phyloP scores from a whole-genome alignment of 2,797 vertebrate genomes.

The Erpetoichthys calabaricus region DNA sequence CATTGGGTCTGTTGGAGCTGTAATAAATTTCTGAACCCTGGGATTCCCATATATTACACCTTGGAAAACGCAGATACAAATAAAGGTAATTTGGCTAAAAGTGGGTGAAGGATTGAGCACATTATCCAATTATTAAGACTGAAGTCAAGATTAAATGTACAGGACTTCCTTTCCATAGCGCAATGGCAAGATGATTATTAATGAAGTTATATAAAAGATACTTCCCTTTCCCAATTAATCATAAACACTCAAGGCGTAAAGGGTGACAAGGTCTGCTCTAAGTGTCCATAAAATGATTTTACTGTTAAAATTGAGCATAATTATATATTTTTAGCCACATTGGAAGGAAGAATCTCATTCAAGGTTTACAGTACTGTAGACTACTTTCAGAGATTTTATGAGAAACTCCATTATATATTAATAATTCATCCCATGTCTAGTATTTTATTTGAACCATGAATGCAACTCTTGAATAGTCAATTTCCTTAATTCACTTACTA shows the following conservation, averaged over 20 bases:
- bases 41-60: conserved; percentile 52
- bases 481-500: conserved; percentile 52
- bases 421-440: not conserved
- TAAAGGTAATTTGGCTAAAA: conserved; percentile 72
- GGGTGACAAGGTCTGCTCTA: no score
- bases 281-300: no score
- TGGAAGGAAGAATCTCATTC: no score
- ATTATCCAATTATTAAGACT: conserved; percentile 62
- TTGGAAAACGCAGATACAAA: conserved; percentile 59
- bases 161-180: conserved; percentile 62
- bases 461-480: conserved; percentile 59
- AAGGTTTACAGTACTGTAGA: not conserved
- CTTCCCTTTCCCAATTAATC: conserved; percentile 60
- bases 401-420: conserved; percentile 23
- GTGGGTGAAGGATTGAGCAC: conserved; percentile 65
- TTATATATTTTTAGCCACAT: no score
- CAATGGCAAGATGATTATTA: conserved; percentile 54
- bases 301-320: no score
- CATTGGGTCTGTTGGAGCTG: conserved; percentile 22
- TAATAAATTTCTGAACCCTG: conserved; percentile 42
- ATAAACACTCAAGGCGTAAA: conserved; percentile 36
- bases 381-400: conserved; percentile 1
- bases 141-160: conserved; percentile 61
- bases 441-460: conserved; percentile 40
- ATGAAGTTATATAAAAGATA: conserved; percentile 72